These are phyloP conservation scores for Drosophila pseudotakahashii DNA, from an alignment of 2,888 invertebrate species.

Conservation along the genomic window DNA sequence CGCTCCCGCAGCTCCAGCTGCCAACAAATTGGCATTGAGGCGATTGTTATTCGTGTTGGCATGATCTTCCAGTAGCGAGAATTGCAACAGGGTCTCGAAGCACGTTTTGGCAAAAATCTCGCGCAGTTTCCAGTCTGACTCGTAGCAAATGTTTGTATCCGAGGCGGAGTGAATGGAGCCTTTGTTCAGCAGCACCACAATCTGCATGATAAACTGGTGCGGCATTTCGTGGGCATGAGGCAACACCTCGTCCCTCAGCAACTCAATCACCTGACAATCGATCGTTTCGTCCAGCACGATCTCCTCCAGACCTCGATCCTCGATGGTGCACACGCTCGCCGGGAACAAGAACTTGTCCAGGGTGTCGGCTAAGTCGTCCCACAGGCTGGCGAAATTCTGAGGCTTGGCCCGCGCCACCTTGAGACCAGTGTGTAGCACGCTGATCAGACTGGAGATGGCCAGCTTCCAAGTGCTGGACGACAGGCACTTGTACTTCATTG, in stretches of 20 bases:
- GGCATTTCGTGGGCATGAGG: slow-evolving; percentile 92
- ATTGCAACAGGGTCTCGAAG: slow-evolving; percentile 97
- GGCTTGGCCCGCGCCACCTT: slow-evolving; percentile 93
- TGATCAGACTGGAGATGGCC: slow-evolving; percentile 90
- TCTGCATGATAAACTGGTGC: slow-evolving; percentile 91
- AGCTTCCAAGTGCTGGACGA: slow-evolving; percentile 93
- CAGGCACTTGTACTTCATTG: slow-evolving; percentile 92
- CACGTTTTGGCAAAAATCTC: slow-evolving; percentile 98
- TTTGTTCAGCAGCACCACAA: slow-evolving; percentile 93
- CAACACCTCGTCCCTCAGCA: slow-evolving; percentile 92
- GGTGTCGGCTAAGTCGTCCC: slow-evolving; percentile 93
- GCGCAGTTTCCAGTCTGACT: slow-evolving; percentile 91
- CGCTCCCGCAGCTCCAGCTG: slow-evolving; percentile 49
- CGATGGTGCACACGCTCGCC: slow-evolving; percentile 86
- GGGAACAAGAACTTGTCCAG: slow-evolving; percentile 97
- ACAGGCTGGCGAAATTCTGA: slow-evolving; percentile 90
- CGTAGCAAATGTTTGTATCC: slow-evolving; percentile 88
- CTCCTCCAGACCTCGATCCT: slow-evolving; percentile 87
- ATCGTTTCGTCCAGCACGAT: slow-evolving; percentile 90
- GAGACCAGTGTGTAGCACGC: slow-evolving; percentile 92
- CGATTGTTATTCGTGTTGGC: slow-evolving; percentile 82
- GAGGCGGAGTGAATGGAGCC: slow-evolving; percentile 93
- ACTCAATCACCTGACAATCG: slow-evolving; percentile 92
- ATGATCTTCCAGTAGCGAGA: slow-evolving; percentile 92
- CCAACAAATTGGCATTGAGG: slow-evolving; percentile 71